Percentiles rank a stretch among this genome's conserved stretches.
Conservation (phyloP, 1,140 invertebrate genomes). For the Globodera rostochiensis region DNA sequence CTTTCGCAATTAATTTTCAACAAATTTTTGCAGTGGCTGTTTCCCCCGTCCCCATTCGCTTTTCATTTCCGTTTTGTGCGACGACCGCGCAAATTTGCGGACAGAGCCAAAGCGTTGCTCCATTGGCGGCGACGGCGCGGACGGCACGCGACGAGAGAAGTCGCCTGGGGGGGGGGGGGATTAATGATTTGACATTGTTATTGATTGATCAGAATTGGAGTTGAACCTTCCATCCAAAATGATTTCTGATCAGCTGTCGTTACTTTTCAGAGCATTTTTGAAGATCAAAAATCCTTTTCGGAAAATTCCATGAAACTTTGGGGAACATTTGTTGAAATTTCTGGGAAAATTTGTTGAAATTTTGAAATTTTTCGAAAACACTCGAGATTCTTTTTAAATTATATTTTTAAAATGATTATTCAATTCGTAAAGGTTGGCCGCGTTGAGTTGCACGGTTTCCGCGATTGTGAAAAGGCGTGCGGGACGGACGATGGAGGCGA, state of each 20-base stretch:
- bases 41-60: constrained; percentile 12
- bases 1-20: not conserved
- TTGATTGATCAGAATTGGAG: no score
- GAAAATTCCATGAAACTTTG: no score
- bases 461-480: constrained; percentile 11
- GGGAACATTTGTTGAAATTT: no score
- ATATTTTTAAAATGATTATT: not conserved
- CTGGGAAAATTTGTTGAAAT: no score
- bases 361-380: no score
- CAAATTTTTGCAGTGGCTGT: constrained; percentile 13
- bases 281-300: no score
- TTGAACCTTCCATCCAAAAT: no score
- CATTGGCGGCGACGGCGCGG: constrained; percentile 28
- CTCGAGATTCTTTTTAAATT: not conserved
- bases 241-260: no score
- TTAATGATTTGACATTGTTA: not conserved
- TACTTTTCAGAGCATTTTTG: no score
- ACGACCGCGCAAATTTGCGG: constrained; percentile 22
- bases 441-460: constrained; percentile 18
- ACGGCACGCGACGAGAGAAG: constrained; percentile 25
- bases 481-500: not conserved
- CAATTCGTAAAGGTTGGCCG: constrained; percentile 10
- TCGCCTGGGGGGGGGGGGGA: not conserved
- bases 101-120: not conserved
- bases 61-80: constrained; percentile 35